Evolutionary conservation across 2,888 invertebrate genomes (phyloP).

Genomic region (Sipunculus nudus): DNA sequence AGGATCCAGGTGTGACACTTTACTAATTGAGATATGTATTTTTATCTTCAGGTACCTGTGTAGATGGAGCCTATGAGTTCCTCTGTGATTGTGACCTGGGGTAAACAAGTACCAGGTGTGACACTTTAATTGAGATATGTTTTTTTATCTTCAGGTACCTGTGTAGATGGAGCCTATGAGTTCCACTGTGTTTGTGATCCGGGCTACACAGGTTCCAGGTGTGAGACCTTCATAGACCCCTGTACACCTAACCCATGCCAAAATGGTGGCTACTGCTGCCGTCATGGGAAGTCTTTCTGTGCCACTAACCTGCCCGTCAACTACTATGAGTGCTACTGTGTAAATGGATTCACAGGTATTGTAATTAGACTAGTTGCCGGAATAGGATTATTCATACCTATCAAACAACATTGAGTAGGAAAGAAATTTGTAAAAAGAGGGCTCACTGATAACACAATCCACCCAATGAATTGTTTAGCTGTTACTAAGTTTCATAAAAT

Average conservation of each 20-base stretch:
- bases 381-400: too few species aligned
- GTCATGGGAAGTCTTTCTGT: conserved; percentile 39
- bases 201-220: conserved; percentile 46
- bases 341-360: conserved; percentile 48
- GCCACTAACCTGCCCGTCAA: conserved; percentile 30
- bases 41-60: conserved; percentile 47
- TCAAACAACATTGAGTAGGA: too few species aligned
- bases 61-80: conserved; percentile 50
- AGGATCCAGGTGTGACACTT: too few species aligned
- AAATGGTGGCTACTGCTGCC: conserved; percentile 44
- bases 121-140: too few species aligned
- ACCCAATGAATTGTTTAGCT: too few species aligned
- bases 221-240: conserved; percentile 47
- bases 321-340: conserved; percentile 52
- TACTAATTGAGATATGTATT: too few species aligned
- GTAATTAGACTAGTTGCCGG: too few species aligned
- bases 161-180: conserved; percentile 49
- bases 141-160: conserved; percentile 43
- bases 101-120: too few species aligned
- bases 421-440: too few species aligned
- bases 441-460: too few species aligned
- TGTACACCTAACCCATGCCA: conserved; percentile 54
- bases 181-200: conserved; percentile 52
- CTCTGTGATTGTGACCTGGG: conserved; percentile 54
- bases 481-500: too few species aligned